Percentiles rank a stretch among this genome's conserved stretches.
Conservation (phyloP, 2,113 vertebrate genomes). For the Bufo bufo region DNA sequence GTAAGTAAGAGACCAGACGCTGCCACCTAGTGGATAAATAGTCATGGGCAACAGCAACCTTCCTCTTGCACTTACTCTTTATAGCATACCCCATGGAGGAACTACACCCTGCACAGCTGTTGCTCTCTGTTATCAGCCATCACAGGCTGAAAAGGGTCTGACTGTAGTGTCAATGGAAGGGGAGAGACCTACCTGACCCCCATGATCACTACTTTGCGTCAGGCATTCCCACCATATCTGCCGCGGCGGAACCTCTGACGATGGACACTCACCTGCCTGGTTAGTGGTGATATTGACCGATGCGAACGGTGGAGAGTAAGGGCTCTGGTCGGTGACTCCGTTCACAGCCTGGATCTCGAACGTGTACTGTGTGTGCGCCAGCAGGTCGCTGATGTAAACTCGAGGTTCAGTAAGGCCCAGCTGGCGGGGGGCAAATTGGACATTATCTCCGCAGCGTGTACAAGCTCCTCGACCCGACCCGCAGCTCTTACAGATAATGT, state of each 20-base stretch:
- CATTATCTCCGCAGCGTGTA: slow-evolving; percentile 92
- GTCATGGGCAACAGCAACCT: no score
- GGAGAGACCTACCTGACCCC: no score
- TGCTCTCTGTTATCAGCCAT: no score
- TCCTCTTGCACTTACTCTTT: no score
- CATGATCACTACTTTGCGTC: no score
- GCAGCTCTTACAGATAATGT: slow-evolving; percentile 96
- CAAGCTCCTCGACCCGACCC: slow-evolving; percentile 82
- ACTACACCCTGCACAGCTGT: no score
- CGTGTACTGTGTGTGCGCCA: slow-evolving; percentile 95
- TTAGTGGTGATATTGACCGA: slow-evolving; percentile 97
- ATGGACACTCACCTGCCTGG: slow-evolving; percentile 86
- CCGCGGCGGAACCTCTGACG: not conserved
- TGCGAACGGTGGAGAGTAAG: slow-evolving; percentile 86
- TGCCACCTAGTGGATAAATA: no score
- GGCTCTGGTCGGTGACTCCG: slow-evolving; percentile 93
- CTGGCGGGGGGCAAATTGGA: slow-evolving; percentile 90
- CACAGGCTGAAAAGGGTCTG: no score
- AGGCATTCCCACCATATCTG: not conserved
- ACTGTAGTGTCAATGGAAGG: no score
- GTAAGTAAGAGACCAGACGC: no score
- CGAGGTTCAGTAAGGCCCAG: slow-evolving; percentile 83
- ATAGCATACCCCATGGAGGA: no score
- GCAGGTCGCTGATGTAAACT: slow-evolving; percentile 88
- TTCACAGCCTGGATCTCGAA: slow-evolving; percentile 96